A percentile compares a stretch with the other conserved stretches of the same genome.
These are phyloP conservation scores for Cyprinodon brontotheroides DNA, from an alignment of 2,113 vertebrate genomes.

Conservation along the genomic window DNA sequence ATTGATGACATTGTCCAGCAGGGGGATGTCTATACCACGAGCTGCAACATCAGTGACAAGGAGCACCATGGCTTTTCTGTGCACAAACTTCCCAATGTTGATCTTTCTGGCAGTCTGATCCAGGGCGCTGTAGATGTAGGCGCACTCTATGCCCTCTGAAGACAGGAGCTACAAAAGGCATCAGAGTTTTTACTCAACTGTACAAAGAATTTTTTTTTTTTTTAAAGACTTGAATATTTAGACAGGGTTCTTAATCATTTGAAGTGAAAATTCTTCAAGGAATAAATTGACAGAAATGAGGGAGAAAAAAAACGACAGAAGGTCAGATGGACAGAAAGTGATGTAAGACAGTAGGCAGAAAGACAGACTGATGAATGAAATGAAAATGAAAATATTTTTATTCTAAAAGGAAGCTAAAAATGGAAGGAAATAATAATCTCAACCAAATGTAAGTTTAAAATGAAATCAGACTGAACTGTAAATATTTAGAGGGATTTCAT, in stretches of 20 bases:
- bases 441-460: background rate
- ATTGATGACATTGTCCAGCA: constrained; percentile 97
- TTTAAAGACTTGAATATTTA: background rate
- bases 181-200: background rate
- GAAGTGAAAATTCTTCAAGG: no score
- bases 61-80: constrained; percentile 89
- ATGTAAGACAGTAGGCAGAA: no score
- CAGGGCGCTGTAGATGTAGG: constrained; percentile 95
- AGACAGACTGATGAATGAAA: no score
- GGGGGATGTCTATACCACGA: constrained; percentile 95
- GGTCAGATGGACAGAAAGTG: no score
- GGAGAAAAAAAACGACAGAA: background rate
- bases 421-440: background rate
- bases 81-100: constrained; percentile 92
- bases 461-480: background rate
- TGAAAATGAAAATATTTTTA: no score
- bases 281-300: no score
- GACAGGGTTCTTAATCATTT: background rate
- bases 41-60: constrained; percentile 95
- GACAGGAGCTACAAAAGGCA: constrained; percentile 81
- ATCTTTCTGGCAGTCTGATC: constrained; percentile 98
- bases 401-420: background rate
- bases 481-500: background rate
- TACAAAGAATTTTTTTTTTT: no score
- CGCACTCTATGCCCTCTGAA: constrained; percentile 83